Conservation (phyloP, 1,140 invertebrate genomes). For the Arctopsyche grandis region DNA sequence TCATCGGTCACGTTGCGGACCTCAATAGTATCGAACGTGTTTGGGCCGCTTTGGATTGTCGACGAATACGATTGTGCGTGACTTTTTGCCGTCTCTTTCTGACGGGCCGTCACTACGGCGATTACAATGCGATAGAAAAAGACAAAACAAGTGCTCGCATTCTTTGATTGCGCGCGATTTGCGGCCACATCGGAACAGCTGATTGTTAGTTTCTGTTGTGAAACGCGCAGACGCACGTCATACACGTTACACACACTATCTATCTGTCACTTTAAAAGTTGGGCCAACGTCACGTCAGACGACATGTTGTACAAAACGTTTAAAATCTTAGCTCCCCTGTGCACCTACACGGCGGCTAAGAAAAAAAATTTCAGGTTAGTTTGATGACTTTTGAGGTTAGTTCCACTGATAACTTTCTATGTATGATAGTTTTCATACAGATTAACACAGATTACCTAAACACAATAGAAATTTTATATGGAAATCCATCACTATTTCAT, state of each 20-base stretch:
- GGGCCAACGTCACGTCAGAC: too few species aligned
- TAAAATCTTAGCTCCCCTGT: constrained; percentile 35
- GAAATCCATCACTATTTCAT: too few species aligned
- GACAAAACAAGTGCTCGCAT: background rate
- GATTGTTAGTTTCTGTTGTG: background rate
- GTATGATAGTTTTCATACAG: too few species aligned
- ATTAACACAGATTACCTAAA: too few species aligned
- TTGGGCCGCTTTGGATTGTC: background rate
- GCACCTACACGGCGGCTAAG: constrained; percentile 35
- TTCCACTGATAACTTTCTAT: background rate
- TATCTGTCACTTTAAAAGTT: too few species aligned
- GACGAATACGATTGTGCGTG: background rate
- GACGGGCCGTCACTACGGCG: too few species aligned
- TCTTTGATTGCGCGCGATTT: background rate
- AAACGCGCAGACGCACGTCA: background rate
- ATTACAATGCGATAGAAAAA: constrained; percentile 7
- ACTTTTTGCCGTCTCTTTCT: constrained; percentile 1
- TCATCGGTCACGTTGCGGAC: background rate
- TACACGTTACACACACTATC: background rate
- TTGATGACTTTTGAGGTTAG: background rate
- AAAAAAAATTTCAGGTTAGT: constrained; percentile 50
- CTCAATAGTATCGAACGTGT: background rate
- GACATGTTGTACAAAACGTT: constrained; percentile 46
- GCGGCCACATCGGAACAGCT: background rate
- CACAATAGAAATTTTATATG: too few species aligned